These are phyloP conservation scores for Peromyscus nudipes DNA, from an alignment of 2,797 vertebrate genomes.

Conservation along the genomic window DNA sequence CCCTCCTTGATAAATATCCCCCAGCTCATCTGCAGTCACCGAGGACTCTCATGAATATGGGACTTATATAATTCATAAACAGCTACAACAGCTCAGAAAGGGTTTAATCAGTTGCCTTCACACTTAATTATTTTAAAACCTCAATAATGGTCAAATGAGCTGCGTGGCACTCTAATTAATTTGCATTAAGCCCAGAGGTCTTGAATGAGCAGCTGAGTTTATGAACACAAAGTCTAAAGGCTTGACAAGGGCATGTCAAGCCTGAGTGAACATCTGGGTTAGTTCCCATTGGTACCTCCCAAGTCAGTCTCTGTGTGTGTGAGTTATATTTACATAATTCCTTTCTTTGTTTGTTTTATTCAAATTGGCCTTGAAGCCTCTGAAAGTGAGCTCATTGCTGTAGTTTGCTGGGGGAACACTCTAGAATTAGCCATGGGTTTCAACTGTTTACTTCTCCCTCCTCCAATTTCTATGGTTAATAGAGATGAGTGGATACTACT, in stretches of 20 bases:
- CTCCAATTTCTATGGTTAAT: slow-evolving; percentile 1
- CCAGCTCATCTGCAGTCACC: slow-evolving; percentile 78
- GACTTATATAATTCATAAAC: slow-evolving; percentile 84
- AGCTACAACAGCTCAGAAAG: slow-evolving; percentile 72
- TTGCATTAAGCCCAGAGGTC: slow-evolving; percentile 74
- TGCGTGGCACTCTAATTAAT: slow-evolving; percentile 79
- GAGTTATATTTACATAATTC: slow-evolving; percentile 2
- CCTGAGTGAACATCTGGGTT: slow-evolving; percentile 53
- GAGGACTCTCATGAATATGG: slow-evolving; percentile 72
- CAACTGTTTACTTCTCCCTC: not conserved
- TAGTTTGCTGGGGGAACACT: slow-evolving; percentile 33
- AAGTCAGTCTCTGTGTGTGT: not conserved
- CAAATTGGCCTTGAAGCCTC: slow-evolving; percentile 54
- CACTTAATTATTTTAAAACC: slow-evolving; percentile 85
- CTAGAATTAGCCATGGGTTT: slow-evolving; percentile 48
- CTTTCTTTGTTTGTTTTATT: slow-evolving; percentile 61
- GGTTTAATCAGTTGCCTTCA: slow-evolving; percentile 81
- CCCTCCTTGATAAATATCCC: slow-evolving; percentile 80
- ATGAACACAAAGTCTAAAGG: slow-evolving; percentile 43
- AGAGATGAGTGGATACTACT: not conserved
- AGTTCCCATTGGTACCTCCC: not conserved
- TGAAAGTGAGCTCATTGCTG: slow-evolving; percentile 67
- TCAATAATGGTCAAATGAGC: slow-evolving; percentile 77
- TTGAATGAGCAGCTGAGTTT: slow-evolving; percentile 63
- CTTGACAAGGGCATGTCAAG: slow-evolving; percentile 1